These are phyloP conservation scores for Muschampia plurimacula DNA, from an alignment of 2,888 invertebrate species.

Conservation along the genomic window DNA sequence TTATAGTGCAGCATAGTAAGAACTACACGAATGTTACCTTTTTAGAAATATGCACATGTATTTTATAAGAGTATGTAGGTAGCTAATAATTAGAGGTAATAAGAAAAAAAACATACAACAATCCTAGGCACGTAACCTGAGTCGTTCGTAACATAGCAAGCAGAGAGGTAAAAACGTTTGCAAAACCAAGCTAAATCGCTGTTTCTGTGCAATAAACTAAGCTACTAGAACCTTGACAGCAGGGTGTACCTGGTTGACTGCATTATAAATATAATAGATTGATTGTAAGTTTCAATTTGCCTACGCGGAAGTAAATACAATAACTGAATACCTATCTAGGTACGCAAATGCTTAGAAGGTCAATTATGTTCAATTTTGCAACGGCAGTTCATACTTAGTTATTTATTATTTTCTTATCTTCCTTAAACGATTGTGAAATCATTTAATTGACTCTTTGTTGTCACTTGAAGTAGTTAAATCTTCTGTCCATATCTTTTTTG, in stretches of 20 bases:
- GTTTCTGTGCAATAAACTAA: constrained; percentile 4
- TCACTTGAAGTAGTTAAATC: not conserved
- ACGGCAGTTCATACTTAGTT: not conserved
- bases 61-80: too few species aligned
- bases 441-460: not conserved
- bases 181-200: not conserved
- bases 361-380: constrained; percentile 11
- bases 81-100: too few species aligned
- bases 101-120: too few species aligned
- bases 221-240: constrained; percentile 19
- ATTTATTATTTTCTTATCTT: not conserved
- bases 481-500: not conserved
- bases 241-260: constrained; percentile 17
- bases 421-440: not conserved
- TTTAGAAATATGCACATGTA: too few species aligned
- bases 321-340: constrained; percentile 19
- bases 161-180: not conserved
- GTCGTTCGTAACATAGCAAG: too few species aligned
- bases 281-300: constrained; percentile 18
- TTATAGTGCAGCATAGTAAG: too few species aligned
- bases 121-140: too few species aligned
- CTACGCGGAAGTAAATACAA: constrained; percentile 33
- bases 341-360: constrained; percentile 27
- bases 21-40: too few species aligned
- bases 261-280: constrained; percentile 18